Percentiles rank a stretch among this genome's conserved stretches.
These are phyloP conservation scores for Eretmochelys imbricata DNA, from an alignment of 2,113 vertebrate species.

Conservation along the genomic window DNA sequence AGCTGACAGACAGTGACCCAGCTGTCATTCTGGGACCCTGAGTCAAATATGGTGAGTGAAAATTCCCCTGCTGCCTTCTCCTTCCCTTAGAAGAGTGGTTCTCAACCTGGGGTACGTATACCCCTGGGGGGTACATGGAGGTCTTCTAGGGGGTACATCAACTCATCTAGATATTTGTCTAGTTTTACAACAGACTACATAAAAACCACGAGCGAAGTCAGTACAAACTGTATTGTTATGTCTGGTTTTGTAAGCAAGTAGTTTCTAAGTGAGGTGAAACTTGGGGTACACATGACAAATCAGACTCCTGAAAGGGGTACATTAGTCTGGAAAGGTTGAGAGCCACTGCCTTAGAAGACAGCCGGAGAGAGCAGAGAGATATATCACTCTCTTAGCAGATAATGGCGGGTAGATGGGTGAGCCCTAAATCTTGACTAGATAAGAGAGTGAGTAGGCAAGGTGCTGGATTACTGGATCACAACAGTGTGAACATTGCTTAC, in stretches of 20 bases:
- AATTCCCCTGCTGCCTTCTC: rapidly evolving
- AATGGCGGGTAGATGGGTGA: neutral
- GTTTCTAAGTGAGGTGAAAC: too few species aligned
- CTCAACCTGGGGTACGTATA: too few species aligned
- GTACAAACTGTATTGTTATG: too few species aligned
- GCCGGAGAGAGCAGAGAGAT: neutral
- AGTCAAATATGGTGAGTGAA: neutral
- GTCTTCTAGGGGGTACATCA: too few species aligned
- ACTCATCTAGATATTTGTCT: too few species aligned
- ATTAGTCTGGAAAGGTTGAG: too few species aligned
- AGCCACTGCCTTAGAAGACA: neutral
- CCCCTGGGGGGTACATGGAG: too few species aligned
- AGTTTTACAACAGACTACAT: too few species aligned
- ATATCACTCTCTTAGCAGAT: neutral
- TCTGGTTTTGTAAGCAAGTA: too few species aligned
- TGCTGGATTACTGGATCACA: neutral
- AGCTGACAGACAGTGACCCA: neutral
- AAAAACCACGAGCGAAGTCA: too few species aligned
- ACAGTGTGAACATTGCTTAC: neutral
- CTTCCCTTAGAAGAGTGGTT: neutral
- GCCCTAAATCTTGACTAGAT: neutral
- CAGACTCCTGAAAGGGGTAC: too few species aligned
- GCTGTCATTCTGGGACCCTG: neutral
- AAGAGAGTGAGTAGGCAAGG: neutral
- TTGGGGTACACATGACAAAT: too few species aligned